These are phyloP conservation scores for Cantharis flavilabris DNA, from an alignment of 2,888 invertebrate genomes.

Conservation along the genomic window DNA sequence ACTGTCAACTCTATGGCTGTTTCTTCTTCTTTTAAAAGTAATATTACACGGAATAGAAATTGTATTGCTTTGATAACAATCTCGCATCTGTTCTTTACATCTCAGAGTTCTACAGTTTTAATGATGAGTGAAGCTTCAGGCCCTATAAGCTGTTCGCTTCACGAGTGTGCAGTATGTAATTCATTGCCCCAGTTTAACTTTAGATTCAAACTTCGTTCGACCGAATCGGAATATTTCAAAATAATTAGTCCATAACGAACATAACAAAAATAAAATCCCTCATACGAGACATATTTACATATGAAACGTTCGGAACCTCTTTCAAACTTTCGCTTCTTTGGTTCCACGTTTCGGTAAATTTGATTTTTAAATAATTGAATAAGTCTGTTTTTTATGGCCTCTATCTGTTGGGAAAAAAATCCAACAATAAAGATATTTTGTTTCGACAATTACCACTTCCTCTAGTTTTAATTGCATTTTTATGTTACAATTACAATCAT, in stretches of 20 bases:
- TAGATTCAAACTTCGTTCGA: neutral
- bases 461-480: constrained; percentile 11
- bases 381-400: neutral
- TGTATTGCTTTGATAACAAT: no score
- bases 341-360: neutral
- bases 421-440: neutral
- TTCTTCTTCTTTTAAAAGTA: no score
- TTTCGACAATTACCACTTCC: constrained; percentile 12
- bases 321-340: neutral
- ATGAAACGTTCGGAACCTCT: neutral
- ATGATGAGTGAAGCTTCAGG: no score
- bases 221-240: neutral
- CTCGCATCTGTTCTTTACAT: no score
- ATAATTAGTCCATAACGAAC: neutral
- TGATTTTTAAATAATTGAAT: neutral
- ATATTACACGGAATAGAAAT: no score
- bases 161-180: neutral
- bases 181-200: neutral
- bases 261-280: neutral
- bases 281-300: neutral
- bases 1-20: no score
- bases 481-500: constrained; percentile 9
- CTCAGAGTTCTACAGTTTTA: no score
- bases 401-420: neutral
- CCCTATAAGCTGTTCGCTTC: no score